Conservation (phyloP, 2,888 invertebrate species). For the Acanthosepion lycidas region DNA sequence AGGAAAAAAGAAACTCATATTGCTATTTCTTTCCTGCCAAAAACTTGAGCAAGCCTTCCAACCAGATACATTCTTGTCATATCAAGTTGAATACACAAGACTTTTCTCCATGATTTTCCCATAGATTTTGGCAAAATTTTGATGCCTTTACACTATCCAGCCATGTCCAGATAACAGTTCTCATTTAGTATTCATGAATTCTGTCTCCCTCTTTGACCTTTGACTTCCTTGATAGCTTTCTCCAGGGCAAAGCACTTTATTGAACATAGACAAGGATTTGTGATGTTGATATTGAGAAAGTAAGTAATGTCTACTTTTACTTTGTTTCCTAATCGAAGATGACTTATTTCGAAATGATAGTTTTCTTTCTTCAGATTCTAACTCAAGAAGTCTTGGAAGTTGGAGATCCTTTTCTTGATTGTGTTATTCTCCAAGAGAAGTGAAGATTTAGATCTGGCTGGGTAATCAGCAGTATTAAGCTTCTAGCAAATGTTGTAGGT, state of each 20-base stretch:
- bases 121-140: background rate
- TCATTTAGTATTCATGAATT: background rate
- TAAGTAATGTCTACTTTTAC: too few species aligned
- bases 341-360: background rate
- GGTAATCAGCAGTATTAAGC: too few species aligned
- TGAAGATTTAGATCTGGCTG: too few species aligned
- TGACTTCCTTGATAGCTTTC: background rate
- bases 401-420: too few species aligned
- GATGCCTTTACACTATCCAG: background rate
- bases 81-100: background rate
- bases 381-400: too few species aligned
- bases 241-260: background rate
- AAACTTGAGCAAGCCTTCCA: background rate
- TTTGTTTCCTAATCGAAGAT: background rate
- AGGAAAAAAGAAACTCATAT: background rate
- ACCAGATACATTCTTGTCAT: background rate
- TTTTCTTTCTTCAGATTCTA: too few species aligned
- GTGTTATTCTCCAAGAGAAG: too few species aligned
- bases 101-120: background rate
- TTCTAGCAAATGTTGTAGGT: too few species aligned
- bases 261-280: background rate
- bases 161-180: conserved; percentile 33
- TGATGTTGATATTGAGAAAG: background rate
- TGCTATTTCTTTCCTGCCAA: background rate
- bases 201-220: background rate